Evolutionary conservation across 2,888 invertebrate genomes (phyloP).

Genomic region (Cheilosia soror): DNA sequence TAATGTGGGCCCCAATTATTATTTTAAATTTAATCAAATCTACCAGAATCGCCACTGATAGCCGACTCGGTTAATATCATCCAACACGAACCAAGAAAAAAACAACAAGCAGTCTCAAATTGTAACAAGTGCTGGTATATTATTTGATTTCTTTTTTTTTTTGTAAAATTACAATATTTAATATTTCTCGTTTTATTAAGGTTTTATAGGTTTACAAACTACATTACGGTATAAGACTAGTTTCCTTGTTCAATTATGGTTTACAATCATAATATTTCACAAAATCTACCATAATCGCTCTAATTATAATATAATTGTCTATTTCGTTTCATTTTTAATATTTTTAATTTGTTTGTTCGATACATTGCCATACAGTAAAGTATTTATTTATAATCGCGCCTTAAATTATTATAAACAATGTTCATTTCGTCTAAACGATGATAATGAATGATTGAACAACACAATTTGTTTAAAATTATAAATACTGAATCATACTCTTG

Average conservation of each 20-base stretch:
- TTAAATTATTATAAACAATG: not conserved
- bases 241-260: constrained; percentile 58
- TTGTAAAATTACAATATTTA: constrained; percentile 66
- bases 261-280: constrained; percentile 16
- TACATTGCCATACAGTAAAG: not conserved
- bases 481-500: constrained; percentile 43
- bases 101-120: not conserved
- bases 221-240: constrained; percentile 72
- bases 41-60: too few relatives aligned
- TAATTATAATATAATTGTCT: constrained; percentile 54
- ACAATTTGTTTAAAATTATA: constrained; percentile 29
- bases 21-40: too few relatives aligned
- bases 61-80: not conserved
- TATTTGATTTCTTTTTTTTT: constrained; percentile 36
- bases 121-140: constrained; percentile 73
- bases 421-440: too few relatives aligned
- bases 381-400: not conserved
- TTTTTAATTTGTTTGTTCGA: not conserved
- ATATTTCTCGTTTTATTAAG: constrained; percentile 32
- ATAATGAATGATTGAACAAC: not conserved
- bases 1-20: too few relatives aligned
- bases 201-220: constrained; percentile 51
- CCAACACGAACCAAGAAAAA: not conserved
- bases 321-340: constrained; percentile 20
- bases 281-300: constrained; percentile 27